phyloP scores from a whole-genome alignment of 1,140 invertebrate species.

The Polyergus mexicanus region DNA sequence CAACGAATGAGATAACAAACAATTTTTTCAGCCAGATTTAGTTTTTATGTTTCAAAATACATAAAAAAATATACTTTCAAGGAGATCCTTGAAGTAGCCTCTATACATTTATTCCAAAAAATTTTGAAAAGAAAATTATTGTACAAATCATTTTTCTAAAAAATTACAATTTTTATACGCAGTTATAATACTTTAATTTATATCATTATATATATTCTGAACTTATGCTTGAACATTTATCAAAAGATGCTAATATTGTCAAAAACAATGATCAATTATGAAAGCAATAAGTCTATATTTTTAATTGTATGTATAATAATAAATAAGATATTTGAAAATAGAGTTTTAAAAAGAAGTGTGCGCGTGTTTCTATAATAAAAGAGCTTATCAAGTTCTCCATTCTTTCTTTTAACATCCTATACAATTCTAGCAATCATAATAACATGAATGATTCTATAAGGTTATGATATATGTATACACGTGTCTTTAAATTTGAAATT shows the following conservation, averaged over 20 bases:
- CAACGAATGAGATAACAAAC: too few species aligned
- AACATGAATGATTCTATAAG: not conserved
- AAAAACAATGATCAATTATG: constrained; percentile 34
- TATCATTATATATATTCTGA: not conserved
- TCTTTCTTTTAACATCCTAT: not conserved
- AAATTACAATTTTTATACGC: not conserved
- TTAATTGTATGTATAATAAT: not conserved
- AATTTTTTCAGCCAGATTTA: too few species aligned
- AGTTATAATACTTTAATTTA: not conserved
- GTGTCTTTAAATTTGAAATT: not conserved
- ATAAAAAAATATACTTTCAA: too few species aligned
- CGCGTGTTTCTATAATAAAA: not conserved
- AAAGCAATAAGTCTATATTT: constrained; percentile 40
- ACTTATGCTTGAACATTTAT: not conserved
- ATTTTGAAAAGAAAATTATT: too few species aligned
- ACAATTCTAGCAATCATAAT: not conserved
- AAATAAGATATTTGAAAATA: constrained; percentile 5
- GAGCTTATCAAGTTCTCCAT: not conserved
- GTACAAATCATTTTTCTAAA: not conserved
- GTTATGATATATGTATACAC: not conserved
- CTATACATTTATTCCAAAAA: too few species aligned
- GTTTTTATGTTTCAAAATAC: too few species aligned
- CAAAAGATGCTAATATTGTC: not conserved
- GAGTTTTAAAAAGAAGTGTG: not conserved
- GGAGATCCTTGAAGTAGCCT: too few species aligned